Evolutionary conservation across 1,140 invertebrate genomes (phyloP), one percentile per base, ranked within the genome.

Genomic region (Heliconius melpomene): DNA sequence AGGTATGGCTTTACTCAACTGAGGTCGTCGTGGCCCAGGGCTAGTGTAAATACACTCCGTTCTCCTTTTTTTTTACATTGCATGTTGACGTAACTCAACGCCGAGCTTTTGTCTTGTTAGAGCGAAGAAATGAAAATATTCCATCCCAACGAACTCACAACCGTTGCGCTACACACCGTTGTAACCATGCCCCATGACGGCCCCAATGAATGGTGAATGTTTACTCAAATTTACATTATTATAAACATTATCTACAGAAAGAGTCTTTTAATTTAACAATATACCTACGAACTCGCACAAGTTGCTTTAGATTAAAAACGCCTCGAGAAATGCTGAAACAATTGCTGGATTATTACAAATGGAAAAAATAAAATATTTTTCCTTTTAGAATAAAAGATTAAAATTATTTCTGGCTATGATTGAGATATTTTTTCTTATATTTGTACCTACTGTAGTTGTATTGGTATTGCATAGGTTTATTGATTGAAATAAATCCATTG

Each of bases 291-390:
- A 13, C 3, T 66, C 60, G 60, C 11, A 66, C 23, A 66, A 66
- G 60, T 26, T 66, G 60, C 26, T 66, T 26, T 66, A 66, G 60
- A 66, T 66, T 66, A 29, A 66, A 66, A 66, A 66, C 26, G 60
- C 26, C 26, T 16, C 60, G 60, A 29, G 60, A 66, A 66, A 66
- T 29, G 23, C 60, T 66, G 26, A 66, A 66, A 66, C 60, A 66
- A 66, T n/a, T 66, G 29, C 23, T 66, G 23, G 3, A 29, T 66
- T 66, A 66, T 66, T 29, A 66, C 60, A 66, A 66, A 66, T 66
- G 23, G 23, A 16, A 29, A 13, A 29, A 3, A 26, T 26, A 60
- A 60, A 26, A 60, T 60, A 26, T 60, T 46, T 36, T 46, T 46
- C 0, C 40, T 60, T n/a, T 20, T 23, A 26, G 57, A n/a, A 60